Base-by-base conservation (phyloP, 2,888 invertebrate species). In the Drosophila mettleri region DNA sequence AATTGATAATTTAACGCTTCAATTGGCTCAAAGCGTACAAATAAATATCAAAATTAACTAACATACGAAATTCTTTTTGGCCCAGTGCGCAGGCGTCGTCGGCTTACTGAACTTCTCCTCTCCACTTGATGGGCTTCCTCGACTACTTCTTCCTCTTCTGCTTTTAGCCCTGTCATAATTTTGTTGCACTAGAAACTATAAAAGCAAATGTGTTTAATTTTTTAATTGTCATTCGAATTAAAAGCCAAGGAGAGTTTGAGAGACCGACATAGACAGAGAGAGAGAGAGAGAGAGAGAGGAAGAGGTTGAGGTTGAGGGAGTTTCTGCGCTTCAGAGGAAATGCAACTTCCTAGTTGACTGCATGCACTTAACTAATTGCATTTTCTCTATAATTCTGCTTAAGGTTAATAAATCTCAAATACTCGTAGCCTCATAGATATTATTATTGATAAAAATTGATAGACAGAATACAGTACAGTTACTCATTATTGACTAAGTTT, bases 1-100 rank as follows among this genome's bases (percentile, higher is more conserved):
- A 86, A 86, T 86, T 79, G 89, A 88, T 89, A 89, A 86, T 86
- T 86, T 86, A 89, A 89, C 86, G 86, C 86, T 86, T 88, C 88
- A 86, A 83, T 83, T 83, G 87, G 73, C 75, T 31, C 65, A 68
- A 68, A 58, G 57, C 41, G 48, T 12, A 48, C n/a, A 27, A 45
- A 10, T 45, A 45, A 16, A 36, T 61, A 57, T 22, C 12, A 43
- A 48, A 62, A 62, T 63, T 82, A 74, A 52, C 73, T 45, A 59
- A 45, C 52, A 39, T 41, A 52, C 34, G 29, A 16, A 52, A 36
- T 58, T 43, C 48, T 51, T 45, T 10, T 66, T 80, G 74, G 74
- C 53, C 68, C 66, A 74, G 20, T 80, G 80, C 83, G 45, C 75
- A 69, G 58, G 54, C 74, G 55, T 59, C 38, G 54, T 43, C 52